A percentile compares a stretch with the other conserved stretches of the same genome.
Conservation (phyloP, 1,140 invertebrate genomes). For the Bacillus rossius region DNA sequence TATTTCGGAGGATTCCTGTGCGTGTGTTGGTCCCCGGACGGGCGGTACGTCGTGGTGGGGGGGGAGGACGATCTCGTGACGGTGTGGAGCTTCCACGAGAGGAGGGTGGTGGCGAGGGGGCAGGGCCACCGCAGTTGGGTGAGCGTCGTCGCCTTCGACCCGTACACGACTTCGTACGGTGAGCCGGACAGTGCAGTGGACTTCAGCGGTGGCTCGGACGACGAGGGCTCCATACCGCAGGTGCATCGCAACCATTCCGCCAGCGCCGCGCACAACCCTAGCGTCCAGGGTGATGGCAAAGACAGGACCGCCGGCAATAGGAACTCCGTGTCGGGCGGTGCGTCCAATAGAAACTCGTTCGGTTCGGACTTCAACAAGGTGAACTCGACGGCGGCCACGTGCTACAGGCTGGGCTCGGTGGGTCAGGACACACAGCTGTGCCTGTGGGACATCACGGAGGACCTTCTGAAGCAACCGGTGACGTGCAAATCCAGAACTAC, state of each 20-base stretch:
- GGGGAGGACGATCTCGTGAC: constrained; percentile 99
- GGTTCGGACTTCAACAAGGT: constrained; percentile 44
- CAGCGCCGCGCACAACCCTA: constrained; percentile 15
- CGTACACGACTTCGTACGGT: constrained; percentile 66
- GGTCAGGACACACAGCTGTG: constrained; percentile 98
- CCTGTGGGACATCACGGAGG: constrained; percentile 97
- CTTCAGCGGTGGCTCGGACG: constrained; percentile 46
- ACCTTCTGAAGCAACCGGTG: constrained; percentile 70
- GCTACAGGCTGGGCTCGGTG: constrained; percentile 91
- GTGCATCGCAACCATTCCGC: constrained; percentile 12
- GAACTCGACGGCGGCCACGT: constrained; percentile 50
- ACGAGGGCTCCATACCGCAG: constrained; percentile 40
- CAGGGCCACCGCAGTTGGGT: constrained; percentile 97
- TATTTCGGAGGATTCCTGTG: constrained; percentile 96
- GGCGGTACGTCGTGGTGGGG: constrained; percentile 91
- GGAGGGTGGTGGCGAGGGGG: constrained; percentile 90
- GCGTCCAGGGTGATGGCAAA: constrained; percentile 20
- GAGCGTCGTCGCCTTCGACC: constrained; percentile 94
- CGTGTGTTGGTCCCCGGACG: constrained; percentile 97
- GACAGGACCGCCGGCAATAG: constrained; percentile 13
- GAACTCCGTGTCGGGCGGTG: constrained; percentile 10
- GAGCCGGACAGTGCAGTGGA: constrained; percentile 27
- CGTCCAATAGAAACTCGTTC: constrained; percentile 47
- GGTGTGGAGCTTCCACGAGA: constrained; percentile 92
- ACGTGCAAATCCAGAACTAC: constrained; percentile 41